These are phyloP conservation scores for Notocelia uddmanniana DNA, from an alignment of 2,888 invertebrate genomes.

Conservation along the genomic window DNA sequence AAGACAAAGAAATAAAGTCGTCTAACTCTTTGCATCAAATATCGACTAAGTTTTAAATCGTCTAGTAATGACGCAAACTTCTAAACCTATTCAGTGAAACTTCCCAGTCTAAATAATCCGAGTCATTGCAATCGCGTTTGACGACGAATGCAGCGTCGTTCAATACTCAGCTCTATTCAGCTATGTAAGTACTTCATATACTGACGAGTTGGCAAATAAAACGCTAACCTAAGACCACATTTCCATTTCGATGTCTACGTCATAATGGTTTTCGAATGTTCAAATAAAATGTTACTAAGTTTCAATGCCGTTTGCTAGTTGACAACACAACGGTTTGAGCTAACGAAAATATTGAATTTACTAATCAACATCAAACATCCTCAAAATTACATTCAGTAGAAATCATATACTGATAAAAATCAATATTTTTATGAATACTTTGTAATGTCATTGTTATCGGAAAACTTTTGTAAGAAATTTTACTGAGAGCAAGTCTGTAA, in stretches of 20 bases:
- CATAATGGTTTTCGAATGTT: background rate
- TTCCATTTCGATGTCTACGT: background rate
- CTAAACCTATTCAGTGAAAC: background rate
- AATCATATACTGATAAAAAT: background rate
- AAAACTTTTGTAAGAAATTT: slow-evolving; percentile 6
- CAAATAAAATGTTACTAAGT: background rate
- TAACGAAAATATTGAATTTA: too few relatives aligned
- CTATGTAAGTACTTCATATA: slow-evolving; percentile 1
- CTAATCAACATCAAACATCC: too few relatives aligned
- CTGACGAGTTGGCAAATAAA: background rate
- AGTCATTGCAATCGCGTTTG: background rate
- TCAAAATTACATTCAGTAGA: too few relatives aligned
- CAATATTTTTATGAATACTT: background rate
- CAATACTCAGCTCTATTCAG: background rate
- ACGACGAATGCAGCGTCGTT: background rate
- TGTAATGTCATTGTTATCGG: slow-evolving; percentile 8
- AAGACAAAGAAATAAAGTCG: background rate
- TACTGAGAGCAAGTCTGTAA: background rate
- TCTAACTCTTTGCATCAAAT: background rate
- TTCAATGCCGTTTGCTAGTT: too few relatives aligned
- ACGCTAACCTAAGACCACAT: background rate
- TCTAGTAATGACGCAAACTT: background rate
- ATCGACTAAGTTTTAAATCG: background rate
- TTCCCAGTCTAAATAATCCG: background rate
- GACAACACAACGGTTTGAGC: too few relatives aligned